A percentile compares a stretch with the other conserved stretches of the same genome.
These are phyloP conservation scores for Belonocnema kinseyi DNA, from an alignment of 1,140 invertebrate species.

Conservation along the genomic window DNA sequence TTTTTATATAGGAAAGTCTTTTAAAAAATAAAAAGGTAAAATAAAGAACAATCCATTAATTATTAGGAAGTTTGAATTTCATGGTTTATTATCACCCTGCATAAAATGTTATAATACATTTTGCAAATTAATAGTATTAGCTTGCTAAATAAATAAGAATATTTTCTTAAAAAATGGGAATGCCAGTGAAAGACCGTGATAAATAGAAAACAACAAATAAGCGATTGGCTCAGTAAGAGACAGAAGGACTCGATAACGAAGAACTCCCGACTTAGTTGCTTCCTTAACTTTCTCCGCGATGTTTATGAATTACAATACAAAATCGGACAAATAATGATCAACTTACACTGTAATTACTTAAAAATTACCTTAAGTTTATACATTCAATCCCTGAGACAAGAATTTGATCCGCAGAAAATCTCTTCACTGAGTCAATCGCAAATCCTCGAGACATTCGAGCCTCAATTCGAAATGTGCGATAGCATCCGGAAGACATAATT, in stretches of 20 bases:
- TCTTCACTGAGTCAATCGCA: constrained; percentile 10
- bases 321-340: background rate
- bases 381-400: constrained; percentile 22
- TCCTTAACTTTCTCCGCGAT: background rate
- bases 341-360: background rate
- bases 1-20: too few relatives aligned
- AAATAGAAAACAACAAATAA: background rate
- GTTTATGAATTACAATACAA: background rate
- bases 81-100: constrained; percentile 18
- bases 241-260: background rate
- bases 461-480: constrained; percentile 19
- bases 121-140: constrained; percentile 3
- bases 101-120: constrained; percentile 16
- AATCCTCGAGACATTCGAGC: constrained; percentile 9
- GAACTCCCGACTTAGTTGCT: background rate
- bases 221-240: constrained; percentile 8
- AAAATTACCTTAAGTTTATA: constrained; percentile 11
- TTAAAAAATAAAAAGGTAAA: background rate
- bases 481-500: constrained; percentile 24
- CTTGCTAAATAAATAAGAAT: constrained; percentile 25
- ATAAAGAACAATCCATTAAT: background rate
- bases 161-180: constrained; percentile 8
- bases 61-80: constrained; percentile 15
- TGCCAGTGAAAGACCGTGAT: constrained; percentile 10
- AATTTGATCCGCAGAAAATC: background rate